Percentiles rank a stretch among this genome's conserved stretches.
These are phyloP conservation scores for Campoplex nolae DNA, from an alignment of 2,888 invertebrate species.

Conservation along the genomic window DNA sequence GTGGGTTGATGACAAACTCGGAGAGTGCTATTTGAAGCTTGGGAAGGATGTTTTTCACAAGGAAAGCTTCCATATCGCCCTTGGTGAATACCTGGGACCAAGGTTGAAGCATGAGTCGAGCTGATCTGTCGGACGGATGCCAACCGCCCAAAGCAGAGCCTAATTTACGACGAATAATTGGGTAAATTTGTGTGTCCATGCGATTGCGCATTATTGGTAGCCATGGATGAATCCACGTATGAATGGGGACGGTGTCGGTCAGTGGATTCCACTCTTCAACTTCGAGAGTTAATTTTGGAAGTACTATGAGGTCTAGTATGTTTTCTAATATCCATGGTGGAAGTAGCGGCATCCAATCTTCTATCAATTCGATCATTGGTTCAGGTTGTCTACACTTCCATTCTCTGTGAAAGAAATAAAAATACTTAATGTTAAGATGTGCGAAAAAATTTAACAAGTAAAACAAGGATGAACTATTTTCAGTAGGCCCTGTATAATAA, in stretches of 20 bases:
- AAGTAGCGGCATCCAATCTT: slow-evolving; percentile 92
- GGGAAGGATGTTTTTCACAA: slow-evolving; percentile 95
- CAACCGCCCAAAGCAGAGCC: slow-evolving; percentile 95
- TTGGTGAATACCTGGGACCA: slow-evolving; percentile 93
- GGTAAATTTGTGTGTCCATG: slow-evolving; percentile 90
- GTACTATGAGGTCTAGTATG: slow-evolving; percentile 92
- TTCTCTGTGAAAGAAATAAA: slow-evolving; percentile 81
- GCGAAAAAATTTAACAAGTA: neutral
- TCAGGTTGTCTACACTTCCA: slow-evolving; percentile 95
- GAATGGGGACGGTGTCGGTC: slow-evolving; percentile 97
- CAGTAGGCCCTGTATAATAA: neutral
- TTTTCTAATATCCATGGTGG: slow-evolving; percentile 94
- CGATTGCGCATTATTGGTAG: slow-evolving; percentile 90
- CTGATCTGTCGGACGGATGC: slow-evolving; percentile 98
- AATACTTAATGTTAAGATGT: neutral
- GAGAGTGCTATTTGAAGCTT: slow-evolving; percentile 91
- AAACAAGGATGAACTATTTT: neutral
- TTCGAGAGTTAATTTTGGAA: slow-evolving; percentile 90
- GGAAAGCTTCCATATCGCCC: slow-evolving; percentile 92
- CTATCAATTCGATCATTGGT: slow-evolving; percentile 91
- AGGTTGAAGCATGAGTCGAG: slow-evolving; percentile 95
- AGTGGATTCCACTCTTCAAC: slow-evolving; percentile 98
- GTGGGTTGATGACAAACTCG: slow-evolving; percentile 89
- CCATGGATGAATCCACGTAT: slow-evolving; percentile 99
- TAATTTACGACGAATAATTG: slow-evolving; percentile 96